A percentile compares a stretch with the other conserved stretches of the same genome.
Evolutionary conservation across 1,140 invertebrate species (phyloP).

Genomic region (Zaprionus davidi): DNA sequence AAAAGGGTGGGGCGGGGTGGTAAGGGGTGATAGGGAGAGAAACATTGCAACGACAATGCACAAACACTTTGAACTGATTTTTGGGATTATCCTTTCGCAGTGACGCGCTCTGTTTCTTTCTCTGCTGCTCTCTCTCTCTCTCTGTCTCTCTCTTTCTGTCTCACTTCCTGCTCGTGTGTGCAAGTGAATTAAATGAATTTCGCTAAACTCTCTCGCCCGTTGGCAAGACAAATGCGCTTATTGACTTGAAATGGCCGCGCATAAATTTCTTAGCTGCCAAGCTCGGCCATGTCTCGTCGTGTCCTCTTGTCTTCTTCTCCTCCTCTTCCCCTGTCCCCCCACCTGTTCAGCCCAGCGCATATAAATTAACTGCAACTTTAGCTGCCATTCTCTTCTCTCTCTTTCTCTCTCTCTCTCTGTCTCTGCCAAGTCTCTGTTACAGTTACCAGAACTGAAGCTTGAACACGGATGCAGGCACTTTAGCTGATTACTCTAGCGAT

Average conservation of each 20-base stretch:
- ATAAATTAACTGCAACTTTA: constrained; percentile 54
- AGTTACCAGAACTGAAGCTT: constrained; percentile 26
- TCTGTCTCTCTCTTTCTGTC: neutral
- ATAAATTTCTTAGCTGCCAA: constrained; percentile 66
- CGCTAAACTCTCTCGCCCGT: constrained; percentile 33
- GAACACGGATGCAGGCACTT: constrained; percentile 27
- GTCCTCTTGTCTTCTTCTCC: neutral
- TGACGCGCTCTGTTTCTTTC: neutral
- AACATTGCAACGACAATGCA: constrained; percentile 20
- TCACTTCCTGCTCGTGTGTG: constrained; percentile 12
- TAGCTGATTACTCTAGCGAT: constrained; percentile 32
- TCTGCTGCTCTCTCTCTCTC: neutral
- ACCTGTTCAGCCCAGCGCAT: constrained; percentile 40
- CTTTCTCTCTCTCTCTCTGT: neutral
- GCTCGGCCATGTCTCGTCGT: constrained; percentile 22
- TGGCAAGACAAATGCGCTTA: constrained; percentile 79
- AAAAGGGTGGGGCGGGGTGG: no score
- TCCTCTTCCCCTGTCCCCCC: constrained; percentile 29
- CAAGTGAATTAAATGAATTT: constrained; percentile 70
- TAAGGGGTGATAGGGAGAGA: neutral
- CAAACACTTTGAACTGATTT: constrained; percentile 33
- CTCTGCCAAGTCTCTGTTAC: constrained; percentile 21
- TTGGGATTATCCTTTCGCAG: neutral
- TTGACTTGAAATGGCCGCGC: constrained; percentile 76
- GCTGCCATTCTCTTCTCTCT: neutral